Percentiles rank a stretch among this genome's conserved stretches.
Conservation (phyloP, 2,888 invertebrate species). For the Mellilla xanthometata region DNA sequence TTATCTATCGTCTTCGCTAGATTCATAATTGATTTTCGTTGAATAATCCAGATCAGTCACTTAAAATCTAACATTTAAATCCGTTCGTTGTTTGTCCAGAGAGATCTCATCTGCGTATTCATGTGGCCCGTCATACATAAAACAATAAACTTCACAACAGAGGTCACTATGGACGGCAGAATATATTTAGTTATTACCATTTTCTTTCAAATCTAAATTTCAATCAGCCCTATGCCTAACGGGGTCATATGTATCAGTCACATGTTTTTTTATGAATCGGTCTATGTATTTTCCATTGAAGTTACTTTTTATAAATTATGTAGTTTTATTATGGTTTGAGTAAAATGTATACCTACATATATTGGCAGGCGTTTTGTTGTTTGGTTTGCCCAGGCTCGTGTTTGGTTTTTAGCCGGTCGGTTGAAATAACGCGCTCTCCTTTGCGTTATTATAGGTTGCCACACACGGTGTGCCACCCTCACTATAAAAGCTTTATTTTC, state of each 20-base stretch:
- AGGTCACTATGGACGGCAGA: constrained; percentile 70
- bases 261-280: too few relatives aligned
- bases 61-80: constrained; percentile 74
- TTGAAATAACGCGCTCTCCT: constrained; percentile 51
- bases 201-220: constrained; percentile 68
- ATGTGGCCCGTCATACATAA: constrained; percentile 37
- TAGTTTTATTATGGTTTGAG: too few relatives aligned
- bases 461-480: constrained; percentile 48
- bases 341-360: too few relatives aligned
- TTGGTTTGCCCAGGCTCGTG: constrained; percentile 37
- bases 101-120: constrained; percentile 67
- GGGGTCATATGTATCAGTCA: constrained; percentile 62
- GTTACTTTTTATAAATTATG: too few relatives aligned
- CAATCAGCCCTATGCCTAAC: constrained; percentile 70
- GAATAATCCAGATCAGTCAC: constrained; percentile 63
- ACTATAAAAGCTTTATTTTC: constrained; percentile 46
- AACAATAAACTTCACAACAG: constrained; percentile 53
- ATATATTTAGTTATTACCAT: constrained; percentile 72
- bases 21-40: constrained; percentile 57
- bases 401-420: constrained; percentile 45
- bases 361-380: constrained; percentile 23
- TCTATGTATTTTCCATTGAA: too few relatives aligned
- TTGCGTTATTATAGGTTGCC: constrained; percentile 42
- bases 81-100: constrained; percentile 65
- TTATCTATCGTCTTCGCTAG: constrained; percentile 34